Percentiles rank a stretch among this genome's conserved stretches.
Conservation (phyloP, 2,113 vertebrate species). For the Mastomys natalensis region DNA sequence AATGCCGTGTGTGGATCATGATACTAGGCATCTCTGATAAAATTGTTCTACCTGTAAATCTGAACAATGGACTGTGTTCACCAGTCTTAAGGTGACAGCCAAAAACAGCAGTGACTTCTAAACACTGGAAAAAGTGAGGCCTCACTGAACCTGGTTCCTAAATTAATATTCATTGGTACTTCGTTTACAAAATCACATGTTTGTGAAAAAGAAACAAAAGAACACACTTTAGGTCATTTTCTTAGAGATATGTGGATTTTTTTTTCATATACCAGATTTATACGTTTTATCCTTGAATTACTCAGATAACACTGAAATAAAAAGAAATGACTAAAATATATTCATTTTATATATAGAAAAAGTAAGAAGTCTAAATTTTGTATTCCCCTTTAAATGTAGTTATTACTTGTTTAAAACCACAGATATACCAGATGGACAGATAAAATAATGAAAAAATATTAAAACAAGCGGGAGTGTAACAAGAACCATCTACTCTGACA, state of each 20-base stretch:
- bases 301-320: not conserved
- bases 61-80: not conserved
- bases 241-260: not conserved
- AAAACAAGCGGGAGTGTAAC: not conserved
- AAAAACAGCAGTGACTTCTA: not conserved
- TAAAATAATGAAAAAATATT: conserved; percentile 23
- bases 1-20: not conserved
- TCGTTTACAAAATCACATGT: not conserved
- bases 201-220: not conserved
- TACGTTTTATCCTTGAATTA: not conserved
- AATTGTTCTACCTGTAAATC: not conserved
- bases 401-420: not conserved
- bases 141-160: not conserved
- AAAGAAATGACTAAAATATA: not conserved
- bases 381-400: not conserved
- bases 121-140: not conserved
- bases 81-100: no score
- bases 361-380: not conserved
- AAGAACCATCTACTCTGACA: not conserved
- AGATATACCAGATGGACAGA: not conserved
- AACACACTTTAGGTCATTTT: not conserved
- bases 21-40: not conserved
- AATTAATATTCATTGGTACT: not conserved
- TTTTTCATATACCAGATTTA: not conserved
- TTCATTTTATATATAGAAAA: conserved; percentile 18